phyloP scores from a whole-genome alignment of 2,113 vertebrate genomes.

The Campylomormyrus numenius region DNA sequence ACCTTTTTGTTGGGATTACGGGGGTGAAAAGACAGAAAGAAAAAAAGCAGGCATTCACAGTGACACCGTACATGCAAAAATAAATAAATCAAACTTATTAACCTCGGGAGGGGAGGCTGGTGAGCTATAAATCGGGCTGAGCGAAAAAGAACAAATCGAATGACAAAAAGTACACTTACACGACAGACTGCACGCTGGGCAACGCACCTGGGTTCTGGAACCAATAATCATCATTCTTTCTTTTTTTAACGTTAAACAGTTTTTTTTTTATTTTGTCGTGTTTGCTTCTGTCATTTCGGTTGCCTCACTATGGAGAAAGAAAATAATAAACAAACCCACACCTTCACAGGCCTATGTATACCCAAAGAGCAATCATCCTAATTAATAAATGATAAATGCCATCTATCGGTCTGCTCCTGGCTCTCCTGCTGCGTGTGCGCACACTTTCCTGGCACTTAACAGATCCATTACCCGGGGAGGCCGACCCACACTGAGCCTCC shows the following conservation, averaged over 20 bases:
- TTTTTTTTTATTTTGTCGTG: neutral
- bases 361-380: neutral
- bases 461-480: neutral
- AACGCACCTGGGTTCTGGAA: neutral
- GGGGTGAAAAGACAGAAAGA: conserved; percentile 27
- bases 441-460: neutral
- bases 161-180: neutral
- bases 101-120: neutral
- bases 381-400: conserved; percentile 7
- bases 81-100: neutral
- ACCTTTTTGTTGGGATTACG: neutral
- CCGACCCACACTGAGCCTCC: neutral
- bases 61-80: neutral
- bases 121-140: neutral
- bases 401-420: too few species aligned
- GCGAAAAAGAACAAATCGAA: neutral
- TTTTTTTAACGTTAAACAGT: neutral
- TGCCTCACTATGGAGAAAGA: neutral
- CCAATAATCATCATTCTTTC: neutral
- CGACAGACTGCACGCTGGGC: neutral
- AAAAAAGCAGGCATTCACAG: conserved; percentile 55
- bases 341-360: neutral
- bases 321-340: neutral
- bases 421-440: neutral
- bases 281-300: neutral